Conservation (phyloP, 2,113 vertebrate genomes). For the Stigmatopora nigra region DNA sequence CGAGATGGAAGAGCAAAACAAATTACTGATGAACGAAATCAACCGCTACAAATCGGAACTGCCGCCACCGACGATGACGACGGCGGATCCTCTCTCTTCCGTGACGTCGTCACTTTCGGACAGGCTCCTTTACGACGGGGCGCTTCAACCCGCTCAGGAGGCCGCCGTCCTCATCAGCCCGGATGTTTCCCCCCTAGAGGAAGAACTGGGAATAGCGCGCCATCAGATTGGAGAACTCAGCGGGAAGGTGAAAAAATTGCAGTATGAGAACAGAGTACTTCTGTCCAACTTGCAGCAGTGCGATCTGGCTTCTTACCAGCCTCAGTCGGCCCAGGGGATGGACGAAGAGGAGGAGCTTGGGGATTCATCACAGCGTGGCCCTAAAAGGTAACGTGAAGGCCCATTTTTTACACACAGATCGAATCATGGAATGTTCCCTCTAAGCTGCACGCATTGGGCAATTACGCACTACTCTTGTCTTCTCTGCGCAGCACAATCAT, state of each 20-base stretch:
- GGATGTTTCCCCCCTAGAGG: conserved; percentile 70
- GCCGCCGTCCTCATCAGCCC: conserved; percentile 80
- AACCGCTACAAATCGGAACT: conserved; percentile 90
- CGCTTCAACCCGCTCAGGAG: conserved; percentile 63
- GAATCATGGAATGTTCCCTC: no score
- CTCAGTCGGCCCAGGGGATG: conserved; percentile 76
- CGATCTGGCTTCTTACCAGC: conserved; percentile 86
- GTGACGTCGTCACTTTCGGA: conserved; percentile 42
- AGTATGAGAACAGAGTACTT: conserved; percentile 94
- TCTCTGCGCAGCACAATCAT: no score
- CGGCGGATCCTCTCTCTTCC: conserved; percentile 47
- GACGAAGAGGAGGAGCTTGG: conserved; percentile 87
- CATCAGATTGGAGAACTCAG: conserved; percentile 90
- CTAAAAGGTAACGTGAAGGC: conserved; percentile 47
- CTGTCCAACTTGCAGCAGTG: conserved; percentile 95
- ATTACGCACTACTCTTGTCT: no score
- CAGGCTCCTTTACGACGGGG: conserved; percentile 48
- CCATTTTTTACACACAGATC: no score
- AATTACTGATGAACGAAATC: conserved; percentile 88
- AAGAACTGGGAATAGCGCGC: conserved; percentile 81
- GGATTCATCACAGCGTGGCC: conserved; percentile 85
- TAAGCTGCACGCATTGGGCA: no score
- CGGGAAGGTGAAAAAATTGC: conserved; percentile 96
- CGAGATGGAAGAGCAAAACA: conserved; percentile 97
- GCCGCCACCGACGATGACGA: conserved; percentile 57